These are phyloP conservation scores for Phasia obesa DNA, from an alignment of 2,888 invertebrate genomes.

Conservation along the genomic window DNA sequence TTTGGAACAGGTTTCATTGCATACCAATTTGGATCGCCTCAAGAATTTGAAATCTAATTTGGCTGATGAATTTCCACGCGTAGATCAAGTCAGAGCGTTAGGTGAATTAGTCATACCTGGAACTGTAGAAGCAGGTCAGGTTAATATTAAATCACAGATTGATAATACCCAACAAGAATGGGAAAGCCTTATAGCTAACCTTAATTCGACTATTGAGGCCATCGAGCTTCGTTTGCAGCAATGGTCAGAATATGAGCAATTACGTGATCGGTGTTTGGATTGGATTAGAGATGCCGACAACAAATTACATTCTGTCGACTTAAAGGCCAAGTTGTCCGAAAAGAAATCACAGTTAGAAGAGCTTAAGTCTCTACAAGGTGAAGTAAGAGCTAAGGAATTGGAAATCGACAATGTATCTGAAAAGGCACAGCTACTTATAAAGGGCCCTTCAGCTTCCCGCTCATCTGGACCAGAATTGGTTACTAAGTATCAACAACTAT, in stretches of 20 bases:
- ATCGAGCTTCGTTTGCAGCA: constrained; percentile 93
- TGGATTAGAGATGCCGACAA: constrained; percentile 96
- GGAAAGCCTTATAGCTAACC: constrained; percentile 90
- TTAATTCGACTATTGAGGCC: constrained; percentile 89
- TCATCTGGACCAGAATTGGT: constrained; percentile 94
- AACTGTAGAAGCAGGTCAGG: constrained; percentile 91
- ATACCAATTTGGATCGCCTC: constrained; percentile 92
- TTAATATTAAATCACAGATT: constrained; percentile 92
- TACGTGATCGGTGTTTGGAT: constrained; percentile 91
- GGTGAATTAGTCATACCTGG: constrained; percentile 95
- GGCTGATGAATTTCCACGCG: constrained; percentile 92
- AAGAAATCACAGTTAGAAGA: constrained; percentile 93
- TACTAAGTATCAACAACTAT: constrained; percentile 94
- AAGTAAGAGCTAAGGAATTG: constrained; percentile 93
- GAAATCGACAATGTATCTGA: constrained; percentile 97
- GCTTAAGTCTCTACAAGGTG: constrained; percentile 91
- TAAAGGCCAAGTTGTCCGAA: constrained; percentile 91
- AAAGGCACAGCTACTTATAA: constrained; percentile 92
- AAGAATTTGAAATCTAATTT: constrained; percentile 90
- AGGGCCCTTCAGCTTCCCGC: constrained; percentile 88
- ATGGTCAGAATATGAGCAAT: constrained; percentile 95
- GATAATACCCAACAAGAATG: constrained; percentile 95
- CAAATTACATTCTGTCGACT: constrained; percentile 92
- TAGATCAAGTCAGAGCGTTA: constrained; percentile 90
- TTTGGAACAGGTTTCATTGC: constrained; percentile 91